These are phyloP conservation scores for Menidia beryllina DNA, from an alignment of 2,113 vertebrate genomes.

Conservation along the genomic window DNA sequence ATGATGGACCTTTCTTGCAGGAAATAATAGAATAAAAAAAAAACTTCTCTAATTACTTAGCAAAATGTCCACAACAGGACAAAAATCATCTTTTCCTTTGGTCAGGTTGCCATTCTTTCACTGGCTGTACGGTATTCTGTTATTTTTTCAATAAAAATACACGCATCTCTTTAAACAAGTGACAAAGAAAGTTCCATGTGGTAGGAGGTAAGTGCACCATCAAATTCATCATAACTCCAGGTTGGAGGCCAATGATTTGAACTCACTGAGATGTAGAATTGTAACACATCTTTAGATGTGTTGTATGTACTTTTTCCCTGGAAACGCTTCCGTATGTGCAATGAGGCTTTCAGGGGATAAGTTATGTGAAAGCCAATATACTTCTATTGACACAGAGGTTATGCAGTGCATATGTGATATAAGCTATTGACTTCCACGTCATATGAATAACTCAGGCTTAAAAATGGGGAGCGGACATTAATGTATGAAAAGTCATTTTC, in stretches of 20 bases:
- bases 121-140: too few species aligned
- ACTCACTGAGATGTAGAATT: neutral
- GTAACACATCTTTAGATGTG: neutral
- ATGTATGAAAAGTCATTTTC: slow-evolving; percentile 38
- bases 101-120: too few species aligned
- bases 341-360: neutral
- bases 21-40: too few species aligned
- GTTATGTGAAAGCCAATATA: slow-evolving; percentile 49
- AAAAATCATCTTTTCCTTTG: too few species aligned
- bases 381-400: slow-evolving; percentile 52
- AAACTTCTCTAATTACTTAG: too few species aligned
- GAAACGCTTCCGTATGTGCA: neutral
- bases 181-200: neutral
- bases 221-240: neutral
- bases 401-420: slow-evolving; percentile 48
- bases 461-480: slow-evolving; percentile 41
- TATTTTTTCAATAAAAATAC: neutral
- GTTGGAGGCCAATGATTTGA: neutral
- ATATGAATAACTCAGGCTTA: slow-evolving; percentile 48
- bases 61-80: too few species aligned
- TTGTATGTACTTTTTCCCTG: neutral
- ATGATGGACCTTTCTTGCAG: too few species aligned
- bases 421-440: slow-evolving; percentile 47
- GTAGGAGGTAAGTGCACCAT: neutral
- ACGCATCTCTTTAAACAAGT: too few species aligned